These are phyloP conservation scores for Ochotona curzoniae DNA, from an alignment of 2,113 vertebrate genomes.

Conservation along the genomic window DNA sequence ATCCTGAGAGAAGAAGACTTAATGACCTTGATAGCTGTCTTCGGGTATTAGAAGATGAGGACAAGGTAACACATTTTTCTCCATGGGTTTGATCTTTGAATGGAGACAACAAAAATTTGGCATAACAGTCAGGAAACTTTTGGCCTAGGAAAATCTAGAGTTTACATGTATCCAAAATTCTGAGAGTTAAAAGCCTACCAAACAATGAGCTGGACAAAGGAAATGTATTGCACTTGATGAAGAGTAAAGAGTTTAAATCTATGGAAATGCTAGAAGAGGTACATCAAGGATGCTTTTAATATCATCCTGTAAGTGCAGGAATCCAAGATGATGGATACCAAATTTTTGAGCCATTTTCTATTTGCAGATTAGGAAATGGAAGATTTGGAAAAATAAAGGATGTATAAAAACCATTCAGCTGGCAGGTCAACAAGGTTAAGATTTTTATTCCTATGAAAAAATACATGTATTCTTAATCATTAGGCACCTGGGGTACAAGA, in stretches of 20 bases:
- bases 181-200: neutral
- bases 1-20: neutral
- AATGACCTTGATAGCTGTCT: neutral
- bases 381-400: neutral
- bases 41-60: neutral
- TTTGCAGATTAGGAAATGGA: slow-evolving; percentile 1
- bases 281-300: neutral
- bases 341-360: neutral
- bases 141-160: neutral
- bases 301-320: neutral
- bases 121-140: neutral
- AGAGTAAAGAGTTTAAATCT: too few relatives aligned
- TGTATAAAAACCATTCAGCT: neutral
- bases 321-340: neutral
- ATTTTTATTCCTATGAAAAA: neutral
- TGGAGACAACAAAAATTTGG: neutral
- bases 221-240: neutral
- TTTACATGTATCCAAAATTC: neutral
- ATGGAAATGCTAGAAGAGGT: neutral
- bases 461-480: neutral
- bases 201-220: neutral
- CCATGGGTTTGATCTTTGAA: neutral
- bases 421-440: neutral
- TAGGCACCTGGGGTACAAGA: neutral
- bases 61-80: slow-evolving; percentile 7